Evolutionary conservation across 2,113 vertebrate species (phyloP).

Genomic region (Gavialis gangeticus): DNA sequence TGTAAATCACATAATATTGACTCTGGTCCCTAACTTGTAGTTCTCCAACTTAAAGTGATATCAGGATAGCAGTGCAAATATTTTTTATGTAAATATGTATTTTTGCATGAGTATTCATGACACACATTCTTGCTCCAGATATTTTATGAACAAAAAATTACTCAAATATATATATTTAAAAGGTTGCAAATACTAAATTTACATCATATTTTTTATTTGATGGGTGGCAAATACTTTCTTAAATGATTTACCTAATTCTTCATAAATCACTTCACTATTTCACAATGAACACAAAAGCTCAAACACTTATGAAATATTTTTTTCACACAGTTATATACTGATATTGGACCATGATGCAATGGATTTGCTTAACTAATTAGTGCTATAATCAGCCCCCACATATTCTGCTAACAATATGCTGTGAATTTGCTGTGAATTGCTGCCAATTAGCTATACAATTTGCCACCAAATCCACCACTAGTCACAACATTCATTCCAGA

Average conservation of each 20-base stretch:
- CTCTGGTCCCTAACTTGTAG: rapidly evolving
- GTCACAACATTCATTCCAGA: not conserved
- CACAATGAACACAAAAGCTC: not conserved
- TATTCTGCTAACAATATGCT: not conserved
- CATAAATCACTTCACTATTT: too few species aligned
- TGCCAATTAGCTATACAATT: rapidly evolving
- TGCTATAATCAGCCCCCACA: not conserved
- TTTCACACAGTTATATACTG: too few species aligned
- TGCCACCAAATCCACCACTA: not conserved
- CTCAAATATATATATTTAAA: not conserved
- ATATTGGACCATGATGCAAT: too few species aligned
- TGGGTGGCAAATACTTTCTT: not conserved
- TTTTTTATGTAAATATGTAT: not conserved
- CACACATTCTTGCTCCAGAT: not conserved
- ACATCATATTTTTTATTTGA: not conserved
- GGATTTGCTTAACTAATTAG: too few species aligned
- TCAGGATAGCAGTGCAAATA: not conserved
- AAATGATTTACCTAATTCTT: not conserved
- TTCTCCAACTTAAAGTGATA: not conserved
- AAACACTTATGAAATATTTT: too few species aligned
- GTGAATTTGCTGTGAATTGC: too few species aligned
- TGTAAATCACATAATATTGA: not conserved
- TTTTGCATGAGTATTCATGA: not conserved
- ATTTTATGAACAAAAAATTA: not conserved
- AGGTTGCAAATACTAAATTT: not conserved